These are phyloP conservation scores for Anguilla marmorata DNA, from an alignment of 2,797 vertebrate genomes.

Conservation along the genomic window DNA sequence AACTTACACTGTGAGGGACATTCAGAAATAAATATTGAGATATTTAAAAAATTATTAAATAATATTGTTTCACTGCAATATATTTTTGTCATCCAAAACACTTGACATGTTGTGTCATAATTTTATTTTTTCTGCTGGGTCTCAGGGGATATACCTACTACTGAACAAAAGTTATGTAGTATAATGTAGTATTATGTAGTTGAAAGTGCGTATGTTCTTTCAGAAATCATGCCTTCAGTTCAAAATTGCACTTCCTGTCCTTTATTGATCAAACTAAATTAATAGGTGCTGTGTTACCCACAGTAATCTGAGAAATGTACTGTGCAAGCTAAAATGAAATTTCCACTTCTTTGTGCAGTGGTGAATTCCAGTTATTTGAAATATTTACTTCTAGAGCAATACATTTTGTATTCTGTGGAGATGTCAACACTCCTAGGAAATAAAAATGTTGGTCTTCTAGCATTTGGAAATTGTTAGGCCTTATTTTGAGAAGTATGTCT, in stretches of 20 bases:
- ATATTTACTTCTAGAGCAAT: not conserved
- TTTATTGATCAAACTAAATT: not conserved
- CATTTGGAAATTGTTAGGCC: not conserved
- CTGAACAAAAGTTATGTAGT: not conserved
- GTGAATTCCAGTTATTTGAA: not conserved
- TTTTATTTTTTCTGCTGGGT: too few species aligned
- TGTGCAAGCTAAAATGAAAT: not conserved
- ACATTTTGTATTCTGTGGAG: not conserved
- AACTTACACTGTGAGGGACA: too few species aligned
- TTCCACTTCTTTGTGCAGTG: not conserved
- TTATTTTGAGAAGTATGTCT: not conserved
- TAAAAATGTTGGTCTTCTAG: not conserved
- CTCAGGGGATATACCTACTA: not conserved
- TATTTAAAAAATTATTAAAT: too few species aligned
- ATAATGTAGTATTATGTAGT: not conserved
- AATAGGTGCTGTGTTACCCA: not conserved
- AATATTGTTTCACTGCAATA: too few species aligned
- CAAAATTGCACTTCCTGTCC: not conserved
- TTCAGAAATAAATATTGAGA: too few species aligned
- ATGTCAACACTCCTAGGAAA: constrained; percentile 4
- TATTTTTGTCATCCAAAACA: too few species aligned
- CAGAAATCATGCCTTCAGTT: not conserved
- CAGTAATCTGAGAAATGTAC: not conserved
- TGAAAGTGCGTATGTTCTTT: not conserved
- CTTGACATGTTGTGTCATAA: too few species aligned